Evolutionary conservation across 2,888 invertebrate species (phyloP).

Genomic region (Eupithecia inturbata): DNA sequence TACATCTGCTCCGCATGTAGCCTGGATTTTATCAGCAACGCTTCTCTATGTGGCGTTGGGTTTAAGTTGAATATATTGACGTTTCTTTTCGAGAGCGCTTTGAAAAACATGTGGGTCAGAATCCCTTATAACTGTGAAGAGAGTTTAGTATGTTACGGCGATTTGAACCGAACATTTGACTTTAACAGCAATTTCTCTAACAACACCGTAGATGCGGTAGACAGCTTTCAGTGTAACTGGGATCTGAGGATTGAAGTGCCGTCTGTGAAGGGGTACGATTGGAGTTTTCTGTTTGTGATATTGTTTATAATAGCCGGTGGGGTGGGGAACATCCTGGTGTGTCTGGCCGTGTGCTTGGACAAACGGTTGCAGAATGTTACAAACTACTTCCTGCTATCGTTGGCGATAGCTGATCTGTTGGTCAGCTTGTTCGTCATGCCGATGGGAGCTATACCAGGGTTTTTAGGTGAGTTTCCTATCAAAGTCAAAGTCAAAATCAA

Average conservation of each 20-base stretch:
- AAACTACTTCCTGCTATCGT: conserved; percentile 96
- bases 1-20: conserved; percentile 70
- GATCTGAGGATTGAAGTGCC: conserved; percentile 58
- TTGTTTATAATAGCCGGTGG: conserved; percentile 95
- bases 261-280: conserved; percentile 84
- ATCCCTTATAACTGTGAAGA: conserved; percentile 71
- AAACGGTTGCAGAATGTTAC: conserved; percentile 96
- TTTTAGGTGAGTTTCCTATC: conserved; percentile 96
- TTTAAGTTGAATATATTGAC: conserved; percentile 75
- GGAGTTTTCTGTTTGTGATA: conserved; percentile 93
- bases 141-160: conserved; percentile 65
- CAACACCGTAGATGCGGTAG: conserved; percentile 51
- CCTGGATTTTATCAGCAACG: conserved; percentile 63
- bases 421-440: conserved; percentile 98
- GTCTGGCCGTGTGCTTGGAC: conserved; percentile 95
- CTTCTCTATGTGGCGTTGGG: conserved; percentile 69
- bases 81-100: conserved; percentile 71
- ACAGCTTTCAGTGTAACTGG: conserved; percentile 73
- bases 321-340: conserved; percentile 96
- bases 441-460: conserved; percentile 95
- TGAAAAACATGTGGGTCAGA: conserved; percentile 73
- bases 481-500: too few relatives aligned
- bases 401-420: conserved; percentile 96
- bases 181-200: conserved; percentile 38
- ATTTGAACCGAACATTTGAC: conserved; percentile 70